Evolutionary conservation across 2,113 vertebrate genomes (phyloP).

Genomic region (Aplodontia rufa): DNA sequence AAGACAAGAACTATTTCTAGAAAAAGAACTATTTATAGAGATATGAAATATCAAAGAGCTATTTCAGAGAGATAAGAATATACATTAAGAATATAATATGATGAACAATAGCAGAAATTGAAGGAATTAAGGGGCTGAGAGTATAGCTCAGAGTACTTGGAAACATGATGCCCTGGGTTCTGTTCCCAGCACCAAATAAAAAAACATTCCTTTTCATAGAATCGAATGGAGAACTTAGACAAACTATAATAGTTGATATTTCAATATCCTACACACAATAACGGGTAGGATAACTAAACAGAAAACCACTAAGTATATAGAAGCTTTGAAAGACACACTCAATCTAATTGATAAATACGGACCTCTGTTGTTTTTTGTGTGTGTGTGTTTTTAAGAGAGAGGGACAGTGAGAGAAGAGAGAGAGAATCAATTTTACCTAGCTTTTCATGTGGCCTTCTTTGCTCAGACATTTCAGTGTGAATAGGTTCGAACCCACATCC

Average conservation of each 20-base stretch:
- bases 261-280: neutral
- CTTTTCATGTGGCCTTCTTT: no score
- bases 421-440: no score
- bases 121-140: neutral
- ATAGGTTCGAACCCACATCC: no score
- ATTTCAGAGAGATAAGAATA: neutral
- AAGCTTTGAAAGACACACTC: neutral
- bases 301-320: neutral
- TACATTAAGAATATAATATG: neutral
- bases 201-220: neutral
- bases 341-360: neutral
- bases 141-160: no score
- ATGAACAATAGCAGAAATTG: neutral
- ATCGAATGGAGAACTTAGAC: neutral
- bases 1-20: neutral
- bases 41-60: neutral
- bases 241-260: neutral
- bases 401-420: no score
- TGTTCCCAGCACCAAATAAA: no score
- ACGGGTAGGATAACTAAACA: neutral
- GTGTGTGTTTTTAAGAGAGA: no score
- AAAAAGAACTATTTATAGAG: neutral
- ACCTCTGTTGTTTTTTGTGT: no score
- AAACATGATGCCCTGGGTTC: no score
- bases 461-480: no score